Percentiles rank a stretch among this genome's conserved stretches.
These are phyloP conservation scores for Calameuta pallipes DNA, from an alignment of 2,888 invertebrate genomes.

Conservation along the genomic window DNA sequence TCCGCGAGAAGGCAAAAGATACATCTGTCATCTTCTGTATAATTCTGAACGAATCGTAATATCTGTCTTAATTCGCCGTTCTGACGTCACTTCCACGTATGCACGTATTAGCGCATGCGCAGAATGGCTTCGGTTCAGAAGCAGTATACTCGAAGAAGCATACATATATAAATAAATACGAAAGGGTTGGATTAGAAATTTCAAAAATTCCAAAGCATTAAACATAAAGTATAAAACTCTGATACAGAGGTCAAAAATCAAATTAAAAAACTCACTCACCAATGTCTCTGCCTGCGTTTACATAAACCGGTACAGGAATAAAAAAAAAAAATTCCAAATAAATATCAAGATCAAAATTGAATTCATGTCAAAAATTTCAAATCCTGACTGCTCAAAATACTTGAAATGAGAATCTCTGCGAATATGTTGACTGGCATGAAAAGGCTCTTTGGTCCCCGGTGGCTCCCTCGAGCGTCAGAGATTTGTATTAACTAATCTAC, in stretches of 20 bases:
- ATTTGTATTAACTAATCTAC: slow-evolving; percentile 21
- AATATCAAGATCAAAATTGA: background rate
- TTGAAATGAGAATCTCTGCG: background rate
- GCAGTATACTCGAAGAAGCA: background rate
- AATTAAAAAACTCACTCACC: no score
- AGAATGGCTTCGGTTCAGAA: no score
- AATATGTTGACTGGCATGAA: background rate
- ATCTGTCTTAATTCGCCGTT: background rate
- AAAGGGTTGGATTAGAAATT: background rate
- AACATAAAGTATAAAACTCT: no score
- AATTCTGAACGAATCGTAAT: background rate
- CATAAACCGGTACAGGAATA: no score
- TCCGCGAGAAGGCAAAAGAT: background rate
- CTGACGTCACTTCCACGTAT: no score
- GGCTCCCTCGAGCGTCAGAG: slow-evolving; percentile 16
- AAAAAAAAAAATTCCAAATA: background rate
- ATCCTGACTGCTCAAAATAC: background rate
- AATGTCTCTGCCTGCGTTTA: no score
- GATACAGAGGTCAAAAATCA: no score
- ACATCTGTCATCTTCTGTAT: background rate
- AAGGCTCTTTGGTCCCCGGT: background rate
- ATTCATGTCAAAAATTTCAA: background rate
- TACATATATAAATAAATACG: background rate
- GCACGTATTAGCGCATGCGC: no score
- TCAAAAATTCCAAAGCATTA: background rate